Conservation (phyloP, 2,888 invertebrate genomes). For the Patella pellucida region DNA sequence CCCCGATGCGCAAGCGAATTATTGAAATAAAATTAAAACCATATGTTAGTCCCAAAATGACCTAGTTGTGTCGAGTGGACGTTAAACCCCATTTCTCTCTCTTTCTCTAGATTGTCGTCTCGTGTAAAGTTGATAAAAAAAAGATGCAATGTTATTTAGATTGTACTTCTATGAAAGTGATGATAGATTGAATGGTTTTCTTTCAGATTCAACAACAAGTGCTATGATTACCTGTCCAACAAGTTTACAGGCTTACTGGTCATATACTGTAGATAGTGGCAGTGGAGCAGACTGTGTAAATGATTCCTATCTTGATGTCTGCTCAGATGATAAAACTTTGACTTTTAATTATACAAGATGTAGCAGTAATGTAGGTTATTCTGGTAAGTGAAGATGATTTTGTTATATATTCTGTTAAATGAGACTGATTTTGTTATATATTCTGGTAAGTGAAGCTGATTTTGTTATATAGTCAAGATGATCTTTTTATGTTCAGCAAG, state of each 20-base stretch:
- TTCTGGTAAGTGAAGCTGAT: constrained; percentile 35
- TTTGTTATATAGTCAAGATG: neutral
- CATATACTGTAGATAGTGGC: constrained; percentile 35
- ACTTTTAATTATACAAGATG: constrained; percentile 46
- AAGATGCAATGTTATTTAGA: no score
- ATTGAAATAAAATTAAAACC: no score
- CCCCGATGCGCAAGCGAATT: no score
- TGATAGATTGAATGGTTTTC: no score
- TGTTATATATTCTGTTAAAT: constrained; percentile 35
- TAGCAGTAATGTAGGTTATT: constrained; percentile 39
- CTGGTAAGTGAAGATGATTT: constrained; percentile 33
- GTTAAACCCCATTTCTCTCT: no score
- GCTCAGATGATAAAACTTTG: constrained; percentile 37
- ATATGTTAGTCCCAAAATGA: no score
- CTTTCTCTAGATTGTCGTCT: no score
- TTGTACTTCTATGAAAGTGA: no score
- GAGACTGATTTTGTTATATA: constrained; percentile 17
- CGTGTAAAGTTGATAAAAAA: no score
- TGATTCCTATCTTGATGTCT: constrained; percentile 40
- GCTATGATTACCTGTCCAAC: constrained; percentile 39
- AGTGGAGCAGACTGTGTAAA: constrained; percentile 33
- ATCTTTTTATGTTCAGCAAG: no score
- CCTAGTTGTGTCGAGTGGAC: no score
- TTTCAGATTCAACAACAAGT: constrained; percentile 37
- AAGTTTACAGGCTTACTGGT: constrained; percentile 36